Conservation (phyloP, 2,113 vertebrate genomes). For the Tragulus kanchil region DNA sequence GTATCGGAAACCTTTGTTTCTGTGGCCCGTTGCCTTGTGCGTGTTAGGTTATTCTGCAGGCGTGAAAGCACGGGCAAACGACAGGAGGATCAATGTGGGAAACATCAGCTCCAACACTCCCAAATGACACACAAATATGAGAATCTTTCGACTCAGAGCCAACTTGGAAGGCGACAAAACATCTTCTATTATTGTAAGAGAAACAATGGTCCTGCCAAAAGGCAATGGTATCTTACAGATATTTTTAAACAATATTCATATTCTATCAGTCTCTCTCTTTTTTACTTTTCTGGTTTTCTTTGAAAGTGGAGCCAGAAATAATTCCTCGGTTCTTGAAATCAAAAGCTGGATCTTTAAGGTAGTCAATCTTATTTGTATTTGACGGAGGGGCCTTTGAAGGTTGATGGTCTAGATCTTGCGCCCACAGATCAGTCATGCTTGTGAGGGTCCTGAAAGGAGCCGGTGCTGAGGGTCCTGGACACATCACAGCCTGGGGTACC, state of each 20-base stretch:
- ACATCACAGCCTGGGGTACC: background rate
- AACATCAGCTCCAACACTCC: conserved; percentile 80
- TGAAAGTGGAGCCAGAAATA: conserved; percentile 61
- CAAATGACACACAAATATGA: conserved; percentile 84
- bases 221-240: conserved; percentile 32
- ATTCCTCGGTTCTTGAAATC: conserved; percentile 45
- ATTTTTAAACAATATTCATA: conserved; percentile 36
- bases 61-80: conserved; percentile 65
- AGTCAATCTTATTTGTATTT: background rate
- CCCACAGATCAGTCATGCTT: too few species aligned
- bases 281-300: conserved; percentile 46
- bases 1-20: conserved; percentile 18
- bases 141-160: conserved; percentile 80
- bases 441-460: background rate
- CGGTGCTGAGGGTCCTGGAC: background rate
- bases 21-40: background rate
- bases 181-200: conserved; percentile 77
- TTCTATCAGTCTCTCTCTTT: conserved; percentile 20
- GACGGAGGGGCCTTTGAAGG: background rate
- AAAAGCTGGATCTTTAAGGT: background rate
- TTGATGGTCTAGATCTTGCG: background rate
- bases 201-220: conserved; percentile 39
- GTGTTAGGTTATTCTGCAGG: conserved; percentile 60
- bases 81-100: conserved; percentile 84
- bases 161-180: conserved; percentile 78